Base-by-base conservation (phyloP, 2,888 invertebrate genomes). In the Agriotes lineatus region DNA sequence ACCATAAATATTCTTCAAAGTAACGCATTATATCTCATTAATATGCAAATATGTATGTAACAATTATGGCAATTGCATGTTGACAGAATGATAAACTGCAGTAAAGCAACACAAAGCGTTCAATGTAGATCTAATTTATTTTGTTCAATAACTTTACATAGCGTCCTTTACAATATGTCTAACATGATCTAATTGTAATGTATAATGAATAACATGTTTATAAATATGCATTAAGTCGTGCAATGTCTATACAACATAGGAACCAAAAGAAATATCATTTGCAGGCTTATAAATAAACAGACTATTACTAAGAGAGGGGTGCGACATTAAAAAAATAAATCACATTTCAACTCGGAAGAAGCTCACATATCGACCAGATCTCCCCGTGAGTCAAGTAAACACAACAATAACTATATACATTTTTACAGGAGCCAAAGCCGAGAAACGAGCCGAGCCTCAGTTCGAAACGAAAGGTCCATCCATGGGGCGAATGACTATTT, bases 91-190 rank as follows among this genome's bases (percentile, higher is more conserved):
- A 30, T 52, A 30, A 57, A 39, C 12, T 5, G 0, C 16, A 20
- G 39, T 20, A 25, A 18, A 14, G 14, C 9, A 39, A 39, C 18
- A 48, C 19, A 50, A 48, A 52, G 6, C 60, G 20, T 48, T n/a
- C 80, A 81, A 79, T 78, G 78, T 79, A 79, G 75, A 76, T 79
- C 79, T 80, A 80, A 73, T 78, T 79, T 79, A 79, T 79, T 78
- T 76, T 75, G 70, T 61, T 73, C 74, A 76, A 76, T 75, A 75
- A 78, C 74, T 78, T 80, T 79, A 79, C 78, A 80, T 81, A 82
- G 80, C 80, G 79, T 79, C 79, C 75, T 30, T 80, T 80, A 81
- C 81, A 82, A 67, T 71, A 72, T 60, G 61, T 62, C 68, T 68
- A 67, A 63, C 68, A 63, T 68, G 63, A 44, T 63, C 68, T 63